Conservation (phyloP, 2,113 vertebrate species). For the Acrocephalus kingi region DNA sequence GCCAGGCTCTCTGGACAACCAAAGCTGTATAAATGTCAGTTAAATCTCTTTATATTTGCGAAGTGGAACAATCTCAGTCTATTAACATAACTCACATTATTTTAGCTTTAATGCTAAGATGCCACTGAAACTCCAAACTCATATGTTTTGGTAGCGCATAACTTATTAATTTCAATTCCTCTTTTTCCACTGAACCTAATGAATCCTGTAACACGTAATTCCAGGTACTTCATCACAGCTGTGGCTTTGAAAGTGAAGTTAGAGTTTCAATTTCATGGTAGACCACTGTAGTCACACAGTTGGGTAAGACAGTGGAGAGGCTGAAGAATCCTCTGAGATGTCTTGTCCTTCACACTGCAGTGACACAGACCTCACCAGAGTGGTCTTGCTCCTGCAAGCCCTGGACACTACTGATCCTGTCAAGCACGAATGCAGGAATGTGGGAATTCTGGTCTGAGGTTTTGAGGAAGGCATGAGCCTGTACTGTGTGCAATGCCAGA, state of each 20-base stretch:
- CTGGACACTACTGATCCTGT: background rate
- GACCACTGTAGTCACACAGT: background rate
- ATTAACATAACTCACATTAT: background rate
- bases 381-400: background rate
- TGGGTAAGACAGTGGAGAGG: background rate
- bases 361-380: fast-evolving
- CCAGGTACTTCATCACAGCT: background rate
- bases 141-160: background rate
- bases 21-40: background rate
- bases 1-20: background rate
- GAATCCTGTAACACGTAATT: background rate
- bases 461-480: background rate
- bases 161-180: background rate
- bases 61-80: background rate
- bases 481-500: background rate
- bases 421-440: background rate
- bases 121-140: background rate
- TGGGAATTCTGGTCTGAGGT: background rate
- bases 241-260: background rate
- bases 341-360: background rate
- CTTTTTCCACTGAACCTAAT: background rate
- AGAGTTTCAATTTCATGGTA: background rate
- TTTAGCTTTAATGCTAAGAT: background rate
- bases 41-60: background rate
- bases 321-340: background rate